Base-by-base conservation (phyloP, 2,888 invertebrate species). In the Cerastoderma edule region DNA sequence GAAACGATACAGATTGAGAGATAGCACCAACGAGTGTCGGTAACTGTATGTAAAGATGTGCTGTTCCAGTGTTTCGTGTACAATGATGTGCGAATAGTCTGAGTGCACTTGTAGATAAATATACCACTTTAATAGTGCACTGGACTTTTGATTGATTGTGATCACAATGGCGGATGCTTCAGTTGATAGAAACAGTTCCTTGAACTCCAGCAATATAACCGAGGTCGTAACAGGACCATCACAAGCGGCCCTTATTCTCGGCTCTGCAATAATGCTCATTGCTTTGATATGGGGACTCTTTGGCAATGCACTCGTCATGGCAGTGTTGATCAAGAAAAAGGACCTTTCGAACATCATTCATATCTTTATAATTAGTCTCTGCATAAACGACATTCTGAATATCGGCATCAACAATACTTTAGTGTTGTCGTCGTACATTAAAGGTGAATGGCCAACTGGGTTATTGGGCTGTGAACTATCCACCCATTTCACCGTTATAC, bases 371-470 rank as follows among this genome's bases (percentile, higher is more conserved):
- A 87, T 90, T 22, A 91, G 91, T 76, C 83, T 92, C 28, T 91
- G 91, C 70, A 89, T 91, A 54, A 92, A 92, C 69, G 92, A 92
- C 73, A 86, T 91, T 27, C 78, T 91, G 50, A 91, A 89, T 72
- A 83, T 91, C 27, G 83, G 88, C 57, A 80, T 91, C 53, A 90
- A 89, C 70, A 91, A 91, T 69, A 87, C 88, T 19, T 67, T 91
- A 39, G 91, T 92, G 10, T 80, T 91, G 22, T 81, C 88, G 16
- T 91, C 91, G 2, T 92, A 91, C 79, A 83, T 91, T 50, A 84
- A 86, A 66, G 84, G 85, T 60, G 81, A 74, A n/a, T 91, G 91
- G 89, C 85, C 85, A 5, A 87, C 89, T 39, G 91, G 89, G 5
- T 78, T 88, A 70, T 78, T 89, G 2, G 87, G 89, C 24, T 92